A percentile compares a stretch with the other conserved stretches of the same genome.
These are phyloP conservation scores for Mechanitis mazaeus DNA, from an alignment of 2,888 invertebrate genomes.

Conservation along the genomic window DNA sequence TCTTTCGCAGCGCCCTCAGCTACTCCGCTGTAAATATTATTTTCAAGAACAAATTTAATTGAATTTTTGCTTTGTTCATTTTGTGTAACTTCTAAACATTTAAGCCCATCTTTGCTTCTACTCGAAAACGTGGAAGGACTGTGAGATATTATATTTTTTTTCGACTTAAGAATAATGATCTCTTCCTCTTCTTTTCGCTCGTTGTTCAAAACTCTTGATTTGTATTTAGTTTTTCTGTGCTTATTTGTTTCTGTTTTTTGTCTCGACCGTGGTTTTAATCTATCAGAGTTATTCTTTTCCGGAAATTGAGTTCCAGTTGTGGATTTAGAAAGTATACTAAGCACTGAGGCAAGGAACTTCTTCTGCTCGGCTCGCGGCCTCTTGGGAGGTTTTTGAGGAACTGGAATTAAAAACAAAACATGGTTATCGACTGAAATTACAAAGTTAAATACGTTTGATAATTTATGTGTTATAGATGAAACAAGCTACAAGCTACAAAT, in stretches of 20 bases:
- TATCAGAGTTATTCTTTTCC: constrained; percentile 28
- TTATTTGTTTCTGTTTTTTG: constrained; percentile 14
- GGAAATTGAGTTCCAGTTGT: constrained; percentile 49
- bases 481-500: too few relatives aligned
- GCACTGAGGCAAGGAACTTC: constrained; percentile 44
- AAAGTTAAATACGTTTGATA: too few relatives aligned
- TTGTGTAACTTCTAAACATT: constrained; percentile 3
- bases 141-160: constrained; percentile 37
- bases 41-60: constrained; percentile 19
- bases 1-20: constrained; percentile 30
- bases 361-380: constrained; percentile 40
- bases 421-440: too few relatives aligned
- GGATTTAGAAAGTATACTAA: constrained; percentile 47
- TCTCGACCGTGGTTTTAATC: constrained; percentile 10
- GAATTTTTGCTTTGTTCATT: constrained; percentile 14
- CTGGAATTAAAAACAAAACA: background rate
- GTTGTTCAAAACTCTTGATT: constrained; percentile 29
- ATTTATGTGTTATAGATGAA: too few relatives aligned
- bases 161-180: constrained; percentile 42
- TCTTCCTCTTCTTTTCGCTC: constrained; percentile 35
- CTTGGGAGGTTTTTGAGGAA: constrained; percentile 31
- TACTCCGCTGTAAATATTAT: constrained; percentile 22
- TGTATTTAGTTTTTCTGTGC: constrained; percentile 23
- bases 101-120: constrained; percentile 21
- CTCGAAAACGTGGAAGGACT: constrained; percentile 46